phyloP scores from a whole-genome alignment of 2,113 vertebrate species.

The Donacobius atricapilla region DNA sequence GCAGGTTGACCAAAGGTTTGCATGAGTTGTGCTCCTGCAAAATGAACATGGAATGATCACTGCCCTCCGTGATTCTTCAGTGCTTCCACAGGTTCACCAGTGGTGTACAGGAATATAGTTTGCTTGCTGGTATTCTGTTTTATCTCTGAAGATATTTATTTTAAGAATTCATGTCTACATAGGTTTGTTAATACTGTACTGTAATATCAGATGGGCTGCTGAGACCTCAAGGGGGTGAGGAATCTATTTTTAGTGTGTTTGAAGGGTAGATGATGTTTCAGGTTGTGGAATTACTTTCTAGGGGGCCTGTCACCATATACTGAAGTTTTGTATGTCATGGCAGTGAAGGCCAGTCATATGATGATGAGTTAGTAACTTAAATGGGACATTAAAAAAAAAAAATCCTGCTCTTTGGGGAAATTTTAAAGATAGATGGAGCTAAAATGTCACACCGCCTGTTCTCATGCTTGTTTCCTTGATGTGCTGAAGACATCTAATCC shows the following conservation, averaged over 20 bases:
- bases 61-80: background rate
- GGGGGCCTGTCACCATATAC: slow-evolving; percentile 56
- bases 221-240: slow-evolving; percentile 64
- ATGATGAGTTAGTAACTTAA: slow-evolving; percentile 59
- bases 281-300: slow-evolving; percentile 69
- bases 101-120: background rate
- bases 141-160: slow-evolving; percentile 69
- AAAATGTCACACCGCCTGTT: background rate
- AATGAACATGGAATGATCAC: background rate
- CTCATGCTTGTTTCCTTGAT: slow-evolving; percentile 23
- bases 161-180: slow-evolving; percentile 69
- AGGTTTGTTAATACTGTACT: slow-evolving; percentile 65
- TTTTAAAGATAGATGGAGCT: slow-evolving; percentile 28
- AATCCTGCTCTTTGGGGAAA: background rate
- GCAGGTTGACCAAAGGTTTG: slow-evolving; percentile 37
- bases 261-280: slow-evolving; percentile 75
- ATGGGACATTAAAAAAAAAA: slow-evolving; percentile 38
- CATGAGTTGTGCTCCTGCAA: background rate
- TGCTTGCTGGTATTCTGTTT: slow-evolving; percentile 47
- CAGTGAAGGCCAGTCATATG: slow-evolving; percentile 50
- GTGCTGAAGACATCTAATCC: slow-evolving; percentile 15
- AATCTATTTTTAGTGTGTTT: slow-evolving; percentile 75
- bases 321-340: slow-evolving; percentile 58
- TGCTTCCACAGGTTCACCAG: background rate
- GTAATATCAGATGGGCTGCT: slow-evolving; percentile 73